Conservation (phyloP, 37 sponge, comb jelly and placozoan genomes). For the Hormiphora californensis region DNA sequence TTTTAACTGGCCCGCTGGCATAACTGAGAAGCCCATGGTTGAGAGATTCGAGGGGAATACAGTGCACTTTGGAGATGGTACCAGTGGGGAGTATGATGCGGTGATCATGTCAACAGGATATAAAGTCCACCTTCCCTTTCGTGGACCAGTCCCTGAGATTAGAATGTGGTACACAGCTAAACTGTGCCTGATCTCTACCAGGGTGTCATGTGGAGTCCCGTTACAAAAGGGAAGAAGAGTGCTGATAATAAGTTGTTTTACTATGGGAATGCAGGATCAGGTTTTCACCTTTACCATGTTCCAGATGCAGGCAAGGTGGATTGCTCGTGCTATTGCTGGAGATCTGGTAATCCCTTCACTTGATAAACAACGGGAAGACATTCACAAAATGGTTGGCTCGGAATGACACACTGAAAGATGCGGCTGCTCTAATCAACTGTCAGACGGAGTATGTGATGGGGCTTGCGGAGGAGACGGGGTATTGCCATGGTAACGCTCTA, state of each 20-base stretch:
- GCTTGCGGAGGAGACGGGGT: neutral
- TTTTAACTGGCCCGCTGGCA: slow-evolving; percentile 55
- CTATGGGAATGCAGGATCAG: slow-evolving; percentile 62
- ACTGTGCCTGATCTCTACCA: slow-evolving; percentile 40
- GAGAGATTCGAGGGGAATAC: slow-evolving; percentile 46
- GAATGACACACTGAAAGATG: neutral
- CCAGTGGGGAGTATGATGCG: slow-evolving; percentile 34
- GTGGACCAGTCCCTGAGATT: too few relatives aligned
- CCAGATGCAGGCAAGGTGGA: slow-evolving; percentile 56
- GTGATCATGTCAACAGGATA: slow-evolving; percentile 63
- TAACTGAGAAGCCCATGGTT: slow-evolving; percentile 19
- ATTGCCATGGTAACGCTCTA: neutral
- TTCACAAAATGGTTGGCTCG: neutral
- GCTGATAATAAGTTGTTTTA: slow-evolving; percentile 41
- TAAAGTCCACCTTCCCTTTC: slow-evolving; percentile 58
- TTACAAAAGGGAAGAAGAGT: neutral
- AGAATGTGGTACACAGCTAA: too few relatives aligned
- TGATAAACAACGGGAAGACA: neutral
- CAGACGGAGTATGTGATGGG: slow-evolving; percentile 57
- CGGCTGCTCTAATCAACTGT: slow-evolving; percentile 1
- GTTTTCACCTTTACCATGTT: slow-evolving; percentile 59
- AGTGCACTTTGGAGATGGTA: slow-evolving; percentile 56
- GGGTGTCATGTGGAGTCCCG: slow-evolving; percentile 29
- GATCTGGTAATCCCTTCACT: neutral
- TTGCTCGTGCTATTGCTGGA: slow-evolving; percentile 54